A percentile compares a stretch with the other conserved stretches of the same genome.
Evolutionary conservation across 2,888 invertebrate genomes (phyloP).

Genomic region (Atherix ibis): DNA sequence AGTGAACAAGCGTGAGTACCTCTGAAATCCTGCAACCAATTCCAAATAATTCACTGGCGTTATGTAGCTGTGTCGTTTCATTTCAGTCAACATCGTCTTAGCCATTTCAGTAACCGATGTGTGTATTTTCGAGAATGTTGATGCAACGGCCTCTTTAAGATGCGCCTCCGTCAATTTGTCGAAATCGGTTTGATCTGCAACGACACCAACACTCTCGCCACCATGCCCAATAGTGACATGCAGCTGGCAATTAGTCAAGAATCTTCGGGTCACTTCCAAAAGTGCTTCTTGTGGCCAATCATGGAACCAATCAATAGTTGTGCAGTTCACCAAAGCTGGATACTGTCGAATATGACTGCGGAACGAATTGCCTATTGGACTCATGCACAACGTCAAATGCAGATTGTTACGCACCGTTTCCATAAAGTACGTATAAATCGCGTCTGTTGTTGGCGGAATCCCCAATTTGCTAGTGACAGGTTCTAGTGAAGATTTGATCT

Average conservation of each 20-base stretch:
- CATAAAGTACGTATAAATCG: conserved; percentile 59
- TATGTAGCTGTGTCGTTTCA: conserved; percentile 71
- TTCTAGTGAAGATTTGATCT: conserved; percentile 30
- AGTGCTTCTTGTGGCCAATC: conserved; percentile 81
- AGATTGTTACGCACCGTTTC: conserved; percentile 58
- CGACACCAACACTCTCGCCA: conserved; percentile 19
- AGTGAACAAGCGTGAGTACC: no score
- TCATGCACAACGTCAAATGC: conserved; percentile 74
- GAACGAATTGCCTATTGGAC: conserved; percentile 74
- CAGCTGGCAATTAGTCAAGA: conserved; percentile 55
- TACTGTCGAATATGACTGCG: conserved; percentile 68
- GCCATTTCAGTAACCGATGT: conserved; percentile 64
- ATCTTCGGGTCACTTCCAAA: conserved; percentile 76
- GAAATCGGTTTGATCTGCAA: conserved; percentile 30
- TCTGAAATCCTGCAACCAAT: conserved; percentile 67
- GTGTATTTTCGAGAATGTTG: conserved; percentile 67
- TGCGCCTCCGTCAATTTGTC: conserved; percentile 38
- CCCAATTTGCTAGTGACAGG: conserved; percentile 20
- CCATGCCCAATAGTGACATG: conserved; percentile 51
- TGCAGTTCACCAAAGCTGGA: conserved; percentile 73
- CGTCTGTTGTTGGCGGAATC: conserved; percentile 46
- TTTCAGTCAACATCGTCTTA: conserved; percentile 54
- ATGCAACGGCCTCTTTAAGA: conserved; percentile 49
- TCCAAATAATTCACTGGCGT: conserved; percentile 81
- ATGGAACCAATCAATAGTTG: conserved; percentile 80